Conservation (phyloP, 2,113 vertebrate genomes). For the Plecturocebus donacophilus region DNA sequence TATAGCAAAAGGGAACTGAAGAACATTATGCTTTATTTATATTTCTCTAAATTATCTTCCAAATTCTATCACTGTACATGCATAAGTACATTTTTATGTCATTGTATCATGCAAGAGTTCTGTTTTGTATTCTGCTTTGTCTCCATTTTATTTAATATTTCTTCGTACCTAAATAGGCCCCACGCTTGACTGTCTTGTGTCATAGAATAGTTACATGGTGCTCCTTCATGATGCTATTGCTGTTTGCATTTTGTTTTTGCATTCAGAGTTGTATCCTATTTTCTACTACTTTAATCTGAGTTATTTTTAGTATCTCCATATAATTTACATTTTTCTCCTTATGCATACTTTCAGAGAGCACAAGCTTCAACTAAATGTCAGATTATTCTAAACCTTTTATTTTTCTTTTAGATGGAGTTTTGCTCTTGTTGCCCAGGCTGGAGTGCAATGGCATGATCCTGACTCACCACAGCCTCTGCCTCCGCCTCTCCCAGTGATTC, state of each 20-base stretch:
- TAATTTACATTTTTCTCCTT: constrained; percentile 11
- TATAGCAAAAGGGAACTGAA: background rate
- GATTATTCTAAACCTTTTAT: background rate
- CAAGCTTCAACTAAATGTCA: background rate
- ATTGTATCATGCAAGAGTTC: background rate
- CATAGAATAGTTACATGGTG: background rate
- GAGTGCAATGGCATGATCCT: too few species aligned
- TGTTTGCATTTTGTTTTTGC: background rate
- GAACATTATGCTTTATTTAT: background rate
- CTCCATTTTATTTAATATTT: background rate
- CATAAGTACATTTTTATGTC: background rate
- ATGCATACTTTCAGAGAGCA: background rate
- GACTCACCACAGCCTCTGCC: too few species aligned
- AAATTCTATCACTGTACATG: background rate
- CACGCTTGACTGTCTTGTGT: background rate
- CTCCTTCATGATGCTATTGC: background rate
- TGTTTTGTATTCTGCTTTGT: background rate
- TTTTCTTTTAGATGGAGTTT: too few species aligned
- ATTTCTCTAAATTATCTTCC: constrained; percentile 26
- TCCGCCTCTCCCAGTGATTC: too few species aligned
- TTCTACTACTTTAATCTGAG: constrained; percentile 48
- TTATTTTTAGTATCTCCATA: background rate
- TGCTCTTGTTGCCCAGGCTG: too few species aligned
- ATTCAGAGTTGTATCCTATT: background rate
- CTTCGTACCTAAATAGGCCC: background rate